Conservation (phyloP, 2,113 vertebrate species). For the Nesospiza acunhae region DNA sequence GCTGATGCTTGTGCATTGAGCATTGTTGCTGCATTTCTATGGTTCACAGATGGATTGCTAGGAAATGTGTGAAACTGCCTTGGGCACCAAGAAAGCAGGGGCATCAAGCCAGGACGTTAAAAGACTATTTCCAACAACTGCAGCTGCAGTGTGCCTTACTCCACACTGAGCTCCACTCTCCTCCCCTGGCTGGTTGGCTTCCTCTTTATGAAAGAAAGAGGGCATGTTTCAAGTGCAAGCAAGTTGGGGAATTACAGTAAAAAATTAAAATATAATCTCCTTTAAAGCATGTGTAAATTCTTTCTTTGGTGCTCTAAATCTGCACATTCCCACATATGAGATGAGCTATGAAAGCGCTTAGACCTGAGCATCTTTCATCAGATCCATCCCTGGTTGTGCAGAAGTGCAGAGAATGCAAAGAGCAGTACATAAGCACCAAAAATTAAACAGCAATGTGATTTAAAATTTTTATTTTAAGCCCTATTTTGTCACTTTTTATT, state of each 20-base stretch:
- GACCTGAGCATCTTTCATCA: not conserved
- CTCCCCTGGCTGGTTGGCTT: slow-evolving; percentile 6
- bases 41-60: slow-evolving; percentile 69
- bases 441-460: not conserved
- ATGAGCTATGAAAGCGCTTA: not conserved
- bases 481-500: not conserved
- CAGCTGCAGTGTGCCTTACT: slow-evolving; percentile 59
- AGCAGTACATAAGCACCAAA: not conserved
- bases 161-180: not conserved
- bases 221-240: not conserved
- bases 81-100: slow-evolving; percentile 63
- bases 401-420: not conserved
- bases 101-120: slow-evolving; percentile 55
- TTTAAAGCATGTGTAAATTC: not conserved
- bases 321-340: not conserved
- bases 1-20: slow-evolving; percentile 59
- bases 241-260: not conserved
- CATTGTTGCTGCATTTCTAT: slow-evolving; percentile 64
- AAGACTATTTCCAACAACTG: slow-evolving; percentile 60
- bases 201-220: slow-evolving; percentile 8
- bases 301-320: not conserved
- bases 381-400: not conserved
- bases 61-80: slow-evolving; percentile 69
- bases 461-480: not conserved
- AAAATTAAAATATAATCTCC: not conserved